Conservation (phyloP, 2,888 invertebrate species). For the Tetrapedia diversipes region DNA sequence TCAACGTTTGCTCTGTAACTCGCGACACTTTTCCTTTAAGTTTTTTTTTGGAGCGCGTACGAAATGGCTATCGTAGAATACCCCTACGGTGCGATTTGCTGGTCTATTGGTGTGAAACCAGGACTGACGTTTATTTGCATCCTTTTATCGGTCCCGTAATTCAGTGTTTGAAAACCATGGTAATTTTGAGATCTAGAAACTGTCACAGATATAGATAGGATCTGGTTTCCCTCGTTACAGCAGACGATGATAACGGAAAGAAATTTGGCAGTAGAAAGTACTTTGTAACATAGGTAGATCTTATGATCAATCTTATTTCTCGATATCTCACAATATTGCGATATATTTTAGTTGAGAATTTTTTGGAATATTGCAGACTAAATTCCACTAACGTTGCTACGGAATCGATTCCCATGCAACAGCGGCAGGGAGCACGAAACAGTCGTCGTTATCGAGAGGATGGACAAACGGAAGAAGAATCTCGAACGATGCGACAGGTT, state of each 20-base stretch:
- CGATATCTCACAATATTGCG: too few species aligned
- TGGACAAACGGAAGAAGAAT: slow-evolving; percentile 77
- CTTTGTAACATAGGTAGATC: too few species aligned
- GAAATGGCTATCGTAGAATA: too few species aligned
- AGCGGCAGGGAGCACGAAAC: slow-evolving; percentile 71
- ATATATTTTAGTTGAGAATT: neutral
- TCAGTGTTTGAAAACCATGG: neutral
- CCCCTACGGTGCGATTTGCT: neutral
- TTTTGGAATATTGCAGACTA: slow-evolving; percentile 61
- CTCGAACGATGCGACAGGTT: slow-evolving; percentile 81
- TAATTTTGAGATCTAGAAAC: slow-evolving; percentile 9
- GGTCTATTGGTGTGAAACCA: neutral
- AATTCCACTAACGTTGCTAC: slow-evolving; percentile 70
- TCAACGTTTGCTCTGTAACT: too few species aligned
- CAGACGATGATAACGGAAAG: too few species aligned
- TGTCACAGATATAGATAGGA: neutral
- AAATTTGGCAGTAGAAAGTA: too few species aligned
- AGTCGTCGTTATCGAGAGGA: slow-evolving; percentile 75
- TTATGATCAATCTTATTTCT: too few species aligned
- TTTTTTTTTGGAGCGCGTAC: too few species aligned
- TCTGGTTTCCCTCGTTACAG: neutral
- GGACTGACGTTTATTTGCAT: slow-evolving; percentile 12
- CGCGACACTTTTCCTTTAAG: too few species aligned
- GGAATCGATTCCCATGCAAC: slow-evolving; percentile 78
- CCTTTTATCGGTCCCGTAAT: slow-evolving; percentile 2